These are phyloP conservation scores for Acleris sparsana DNA, from an alignment of 2,888 invertebrate species.

Conservation along the genomic window DNA sequence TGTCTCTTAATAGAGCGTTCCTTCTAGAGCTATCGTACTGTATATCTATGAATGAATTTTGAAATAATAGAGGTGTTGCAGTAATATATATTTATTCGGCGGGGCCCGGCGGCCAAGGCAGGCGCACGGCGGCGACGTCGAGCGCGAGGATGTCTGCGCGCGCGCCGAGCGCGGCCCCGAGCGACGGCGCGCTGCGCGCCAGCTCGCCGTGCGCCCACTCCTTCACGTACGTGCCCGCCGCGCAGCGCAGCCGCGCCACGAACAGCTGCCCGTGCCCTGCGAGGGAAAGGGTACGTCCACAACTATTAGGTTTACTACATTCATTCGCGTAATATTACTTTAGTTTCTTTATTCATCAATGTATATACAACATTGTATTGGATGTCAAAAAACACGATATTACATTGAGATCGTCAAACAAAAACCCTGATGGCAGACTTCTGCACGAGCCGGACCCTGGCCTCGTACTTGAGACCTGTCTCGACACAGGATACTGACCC, in stretches of 20 bases:
- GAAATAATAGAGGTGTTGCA: too few relatives aligned
- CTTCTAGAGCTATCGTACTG: too few relatives aligned
- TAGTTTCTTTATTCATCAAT: too few relatives aligned
- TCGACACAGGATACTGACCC: constrained; percentile 48
- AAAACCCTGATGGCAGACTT: constrained; percentile 94
- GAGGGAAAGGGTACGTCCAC: too few relatives aligned
- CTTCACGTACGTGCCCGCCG: constrained; percentile 98
- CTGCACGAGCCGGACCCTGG: constrained; percentile 86
- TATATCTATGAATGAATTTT: too few relatives aligned
- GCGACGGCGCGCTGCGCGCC: constrained; percentile 91
- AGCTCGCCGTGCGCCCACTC: constrained; percentile 99
- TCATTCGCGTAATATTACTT: too few relatives aligned
- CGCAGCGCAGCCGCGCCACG: constrained; percentile 87
- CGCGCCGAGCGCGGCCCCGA: constrained; percentile 87
- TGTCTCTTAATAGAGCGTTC: too few relatives aligned
- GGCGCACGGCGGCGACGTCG: constrained; percentile 91
- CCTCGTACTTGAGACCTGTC: constrained; percentile 49
- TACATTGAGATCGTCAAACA: constrained; percentile 70
- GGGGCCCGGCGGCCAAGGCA: constrained; percentile 86
- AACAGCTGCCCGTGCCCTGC: constrained; percentile 82
- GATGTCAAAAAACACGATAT: neutral
- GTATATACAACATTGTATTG: too few relatives aligned
- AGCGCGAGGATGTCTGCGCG: constrained; percentile 94
- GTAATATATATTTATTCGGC: neutral
- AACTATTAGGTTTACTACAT: too few relatives aligned